Conservation (phyloP, 2,888 invertebrate species). For the Leucophora obtusa region DNA sequence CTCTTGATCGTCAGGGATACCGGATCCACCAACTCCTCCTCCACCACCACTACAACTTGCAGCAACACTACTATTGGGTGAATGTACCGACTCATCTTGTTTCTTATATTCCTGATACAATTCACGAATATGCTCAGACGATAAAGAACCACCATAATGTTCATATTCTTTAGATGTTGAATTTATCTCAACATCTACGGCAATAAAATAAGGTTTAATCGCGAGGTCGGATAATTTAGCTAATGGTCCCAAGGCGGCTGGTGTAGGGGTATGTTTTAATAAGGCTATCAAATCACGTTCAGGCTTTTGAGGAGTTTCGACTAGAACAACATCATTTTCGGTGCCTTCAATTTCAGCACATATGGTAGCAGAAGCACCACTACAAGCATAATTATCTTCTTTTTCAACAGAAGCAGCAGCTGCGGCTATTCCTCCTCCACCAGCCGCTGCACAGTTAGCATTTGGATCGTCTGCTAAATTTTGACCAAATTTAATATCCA, state of each 20-base stretch:
- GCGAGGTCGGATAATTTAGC: conserved; percentile 78
- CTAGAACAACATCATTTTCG: conserved; percentile 87
- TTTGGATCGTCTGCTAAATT: conserved; percentile 80
- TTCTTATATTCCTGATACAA: conserved; percentile 82
- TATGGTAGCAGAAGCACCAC: conserved; percentile 78
- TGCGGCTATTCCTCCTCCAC: conserved; percentile 70
- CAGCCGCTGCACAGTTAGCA: conserved; percentile 77
- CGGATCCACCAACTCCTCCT: conserved; percentile 65
- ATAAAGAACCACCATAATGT: conserved; percentile 72
- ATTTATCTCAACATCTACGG: conserved; percentile 81
- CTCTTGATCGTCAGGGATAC: conserved; percentile 80
- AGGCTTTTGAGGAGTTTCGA: conserved; percentile 87
- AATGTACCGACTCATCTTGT: conserved; percentile 77
- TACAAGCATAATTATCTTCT: conserved; percentile 60
- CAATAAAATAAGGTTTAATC: conserved; percentile 80
- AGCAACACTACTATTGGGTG: conserved; percentile 69
- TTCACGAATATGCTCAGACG: conserved; percentile 82
- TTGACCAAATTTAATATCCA: conserved; percentile 79
- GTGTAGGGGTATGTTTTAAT: conserved; percentile 81
- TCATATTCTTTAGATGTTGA: conserved; percentile 75
- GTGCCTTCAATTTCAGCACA: conserved; percentile 91
- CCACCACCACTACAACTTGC: conserved; percentile 62
- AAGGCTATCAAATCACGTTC: conserved; percentile 85
- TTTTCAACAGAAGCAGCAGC: conserved; percentile 65
- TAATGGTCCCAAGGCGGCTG: conserved; percentile 71